These are phyloP conservation scores for Anolis sagrei DNA, from an alignment of 2,113 vertebrate species.

Conservation along the genomic window DNA sequence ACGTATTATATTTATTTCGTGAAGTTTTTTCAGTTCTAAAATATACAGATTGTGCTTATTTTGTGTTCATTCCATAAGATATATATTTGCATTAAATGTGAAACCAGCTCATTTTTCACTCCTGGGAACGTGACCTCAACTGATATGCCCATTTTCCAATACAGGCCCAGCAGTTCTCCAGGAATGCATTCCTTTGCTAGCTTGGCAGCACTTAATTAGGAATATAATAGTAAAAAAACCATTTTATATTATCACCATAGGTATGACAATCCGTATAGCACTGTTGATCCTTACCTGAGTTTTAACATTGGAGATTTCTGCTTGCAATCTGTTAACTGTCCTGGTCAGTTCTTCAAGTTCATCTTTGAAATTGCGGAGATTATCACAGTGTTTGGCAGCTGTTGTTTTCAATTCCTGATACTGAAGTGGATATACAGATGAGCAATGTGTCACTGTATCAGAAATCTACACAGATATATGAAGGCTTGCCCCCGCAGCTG, in stretches of 20 bases:
- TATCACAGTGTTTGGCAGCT: constrained; percentile 80
- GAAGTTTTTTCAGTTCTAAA: no score
- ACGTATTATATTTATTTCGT: no score
- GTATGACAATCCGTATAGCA: no score
- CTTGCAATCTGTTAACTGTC: constrained; percentile 80
- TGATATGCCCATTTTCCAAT: neutral
- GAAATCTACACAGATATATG: neutral
- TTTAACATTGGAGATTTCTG: constrained; percentile 83
- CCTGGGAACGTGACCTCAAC: no score
- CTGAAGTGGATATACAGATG: constrained; percentile 53
- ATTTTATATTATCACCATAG: neutral
- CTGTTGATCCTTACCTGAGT: constrained; percentile 75
- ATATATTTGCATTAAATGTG: no score
- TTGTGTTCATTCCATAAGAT: no score
- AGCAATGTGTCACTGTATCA: neutral
- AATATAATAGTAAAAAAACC: no score
- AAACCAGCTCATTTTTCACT: no score
- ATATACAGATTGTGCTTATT: no score
- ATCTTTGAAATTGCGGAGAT: constrained; percentile 78
- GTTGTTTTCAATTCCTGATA: constrained; percentile 82
- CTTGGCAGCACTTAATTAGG: no score
- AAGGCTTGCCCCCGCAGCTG: neutral
- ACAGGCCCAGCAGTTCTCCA: neutral
- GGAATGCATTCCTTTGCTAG: neutral
- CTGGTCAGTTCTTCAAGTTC: constrained; percentile 84